These are phyloP conservation scores for Trogon surrucura DNA, from an alignment of 2,113 vertebrate species.

Conservation along the genomic window DNA sequence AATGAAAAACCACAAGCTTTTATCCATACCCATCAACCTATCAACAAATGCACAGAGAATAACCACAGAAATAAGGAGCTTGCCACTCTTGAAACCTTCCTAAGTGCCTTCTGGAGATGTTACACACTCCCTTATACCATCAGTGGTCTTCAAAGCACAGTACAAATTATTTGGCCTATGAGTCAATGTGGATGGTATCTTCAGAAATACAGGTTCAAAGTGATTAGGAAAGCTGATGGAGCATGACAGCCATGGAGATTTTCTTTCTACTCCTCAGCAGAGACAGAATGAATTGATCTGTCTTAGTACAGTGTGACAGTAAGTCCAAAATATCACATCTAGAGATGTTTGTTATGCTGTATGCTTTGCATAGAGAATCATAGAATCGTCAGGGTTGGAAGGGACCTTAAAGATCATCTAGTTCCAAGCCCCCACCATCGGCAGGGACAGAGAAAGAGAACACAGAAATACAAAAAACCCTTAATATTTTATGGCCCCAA, in stretches of 20 bases:
- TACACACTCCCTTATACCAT: neutral
- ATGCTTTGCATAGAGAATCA: neutral
- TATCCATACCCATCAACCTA: neutral
- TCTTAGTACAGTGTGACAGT: neutral
- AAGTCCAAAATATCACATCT: neutral
- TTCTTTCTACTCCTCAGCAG: neutral
- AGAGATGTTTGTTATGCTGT: neutral
- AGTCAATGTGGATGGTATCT: neutral
- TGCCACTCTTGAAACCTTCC: neutral
- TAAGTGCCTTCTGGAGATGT: neutral
- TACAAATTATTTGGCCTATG: neutral
- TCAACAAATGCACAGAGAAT: neutral
- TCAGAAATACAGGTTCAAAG: neutral
- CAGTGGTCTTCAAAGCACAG: neutral
- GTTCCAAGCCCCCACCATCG: no score
- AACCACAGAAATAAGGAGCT: neutral
- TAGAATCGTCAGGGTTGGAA: no score
- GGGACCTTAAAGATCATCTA: no score
- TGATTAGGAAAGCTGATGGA: neutral
- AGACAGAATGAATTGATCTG: neutral
- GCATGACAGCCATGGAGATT: neutral
- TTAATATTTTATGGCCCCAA: neutral
- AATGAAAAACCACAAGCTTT: conserved; percentile 2
- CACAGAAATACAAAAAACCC: neutral
- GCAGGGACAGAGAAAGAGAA: neutral